Conservation (phyloP, 2,888 invertebrate species). For the Agrochola lychnidis region DNA sequence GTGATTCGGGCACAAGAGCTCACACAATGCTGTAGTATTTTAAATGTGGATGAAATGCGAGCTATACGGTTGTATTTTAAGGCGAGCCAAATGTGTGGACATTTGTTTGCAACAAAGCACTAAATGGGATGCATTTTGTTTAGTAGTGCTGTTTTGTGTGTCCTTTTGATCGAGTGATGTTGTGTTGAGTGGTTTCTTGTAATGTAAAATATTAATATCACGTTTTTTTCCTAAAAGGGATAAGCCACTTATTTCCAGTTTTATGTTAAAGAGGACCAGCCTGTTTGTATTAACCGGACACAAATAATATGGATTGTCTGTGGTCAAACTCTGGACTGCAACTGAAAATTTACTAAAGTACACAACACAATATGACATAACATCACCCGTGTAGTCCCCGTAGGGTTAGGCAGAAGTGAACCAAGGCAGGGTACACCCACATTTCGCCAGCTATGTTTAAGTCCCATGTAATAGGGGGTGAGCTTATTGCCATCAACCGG, state of each 20-base stretch:
- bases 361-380: no score
- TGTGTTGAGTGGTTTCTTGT: slow-evolving; percentile 13
- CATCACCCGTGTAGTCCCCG: no score
- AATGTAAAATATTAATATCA: neutral
- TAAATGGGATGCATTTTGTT: slow-evolving; percentile 63
- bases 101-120: slow-evolving; percentile 64
- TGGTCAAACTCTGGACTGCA: no score
- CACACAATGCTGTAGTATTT: slow-evolving; percentile 74
- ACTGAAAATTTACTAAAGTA: no score
- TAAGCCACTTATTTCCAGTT: no score
- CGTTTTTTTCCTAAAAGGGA: neutral
- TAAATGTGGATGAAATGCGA: slow-evolving; percentile 65
- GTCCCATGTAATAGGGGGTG: no score
- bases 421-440: no score
- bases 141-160: slow-evolving; percentile 37
- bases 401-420: no score
- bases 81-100: slow-evolving; percentile 62
- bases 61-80: slow-evolving; percentile 72
- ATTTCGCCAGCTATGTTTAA: no score
- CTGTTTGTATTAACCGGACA: no score
- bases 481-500: no score
- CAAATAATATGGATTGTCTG: no score
- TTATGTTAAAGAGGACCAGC: rapidly evolving
- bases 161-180: slow-evolving; percentile 39
- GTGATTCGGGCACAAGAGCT: neutral